Percentiles rank a stretch among this genome's conserved stretches.
Conservation (phyloP, 2,113 vertebrate species). For the Dipodomys ordii region DNA sequence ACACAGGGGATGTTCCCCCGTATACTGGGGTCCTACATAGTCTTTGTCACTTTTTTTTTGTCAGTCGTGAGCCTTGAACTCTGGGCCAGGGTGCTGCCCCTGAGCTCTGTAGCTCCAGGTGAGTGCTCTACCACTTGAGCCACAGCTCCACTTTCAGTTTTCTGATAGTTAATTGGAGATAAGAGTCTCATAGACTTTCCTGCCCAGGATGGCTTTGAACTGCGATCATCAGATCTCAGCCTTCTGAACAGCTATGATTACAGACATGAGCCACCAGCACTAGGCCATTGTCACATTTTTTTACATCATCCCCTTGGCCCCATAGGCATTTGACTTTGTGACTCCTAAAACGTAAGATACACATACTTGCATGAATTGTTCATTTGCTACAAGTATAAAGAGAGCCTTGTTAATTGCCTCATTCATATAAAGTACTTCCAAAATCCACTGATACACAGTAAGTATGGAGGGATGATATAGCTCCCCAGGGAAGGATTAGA, state of each 20-base stretch:
- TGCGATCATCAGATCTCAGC: too few species aligned
- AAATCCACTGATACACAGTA: not conserved
- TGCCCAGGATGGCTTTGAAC: too few species aligned
- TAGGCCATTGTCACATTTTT: not conserved
- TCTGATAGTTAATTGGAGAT: too few species aligned
- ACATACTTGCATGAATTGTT: conserved; percentile 13
- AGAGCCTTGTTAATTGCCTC: not conserved
- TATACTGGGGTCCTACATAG: not conserved
- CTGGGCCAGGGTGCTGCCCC: too few species aligned
- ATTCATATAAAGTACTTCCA: not conserved
- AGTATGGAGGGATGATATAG: not conserved
- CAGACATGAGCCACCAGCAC: too few species aligned
- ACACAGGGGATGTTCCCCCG: not conserved
- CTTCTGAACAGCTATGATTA: too few species aligned
- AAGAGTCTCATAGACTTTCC: too few species aligned
- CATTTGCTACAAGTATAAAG: not conserved
- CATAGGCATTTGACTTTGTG: not conserved
- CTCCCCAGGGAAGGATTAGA: not conserved
- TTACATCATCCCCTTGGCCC: not conserved
- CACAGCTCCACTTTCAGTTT: too few species aligned
- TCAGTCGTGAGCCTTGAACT: too few species aligned
- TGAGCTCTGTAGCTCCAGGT: too few species aligned
- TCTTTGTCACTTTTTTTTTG: not conserved
- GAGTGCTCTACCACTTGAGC: too few species aligned
- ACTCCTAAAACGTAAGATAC: conserved; percentile 24